Conservation (phyloP, 2,113 vertebrate species). For the Piaya cayana region DNA sequence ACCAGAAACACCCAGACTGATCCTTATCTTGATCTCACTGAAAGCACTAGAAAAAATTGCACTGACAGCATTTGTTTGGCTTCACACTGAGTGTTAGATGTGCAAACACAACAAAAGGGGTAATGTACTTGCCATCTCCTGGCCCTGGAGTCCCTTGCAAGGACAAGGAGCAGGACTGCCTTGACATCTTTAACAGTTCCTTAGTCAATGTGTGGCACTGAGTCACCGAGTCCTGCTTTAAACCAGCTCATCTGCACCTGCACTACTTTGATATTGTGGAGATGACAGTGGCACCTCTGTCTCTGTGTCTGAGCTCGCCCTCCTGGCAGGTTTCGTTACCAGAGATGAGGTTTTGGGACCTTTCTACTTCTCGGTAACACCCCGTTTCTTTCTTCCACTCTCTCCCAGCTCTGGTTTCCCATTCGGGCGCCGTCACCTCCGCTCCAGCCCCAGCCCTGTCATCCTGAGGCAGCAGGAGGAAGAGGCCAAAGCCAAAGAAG, state of each 20-base stretch:
- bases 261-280: background rate
- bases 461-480: constrained; percentile 89
- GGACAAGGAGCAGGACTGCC: background rate
- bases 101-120: background rate
- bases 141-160: background rate
- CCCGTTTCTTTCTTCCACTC: background rate
- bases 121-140: background rate
- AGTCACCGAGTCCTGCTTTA: background rate
- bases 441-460: constrained; percentile 93
- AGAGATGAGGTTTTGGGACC: background rate
- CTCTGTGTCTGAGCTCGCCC: background rate
- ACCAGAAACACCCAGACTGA: background rate
- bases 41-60: background rate
- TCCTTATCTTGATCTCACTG: background rate
- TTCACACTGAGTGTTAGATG: background rate
- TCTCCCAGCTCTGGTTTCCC: constrained; percentile 77
- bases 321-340: background rate
- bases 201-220: background rate
- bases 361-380: background rate
- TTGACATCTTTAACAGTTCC: background rate
- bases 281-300: background rate
- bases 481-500: constrained; percentile 88
- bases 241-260: background rate
- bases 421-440: constrained; percentile 85
- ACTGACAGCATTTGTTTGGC: background rate